Base-by-base conservation (phyloP, 2,797 vertebrate species). In the Crocidura indochinensis region DNA sequence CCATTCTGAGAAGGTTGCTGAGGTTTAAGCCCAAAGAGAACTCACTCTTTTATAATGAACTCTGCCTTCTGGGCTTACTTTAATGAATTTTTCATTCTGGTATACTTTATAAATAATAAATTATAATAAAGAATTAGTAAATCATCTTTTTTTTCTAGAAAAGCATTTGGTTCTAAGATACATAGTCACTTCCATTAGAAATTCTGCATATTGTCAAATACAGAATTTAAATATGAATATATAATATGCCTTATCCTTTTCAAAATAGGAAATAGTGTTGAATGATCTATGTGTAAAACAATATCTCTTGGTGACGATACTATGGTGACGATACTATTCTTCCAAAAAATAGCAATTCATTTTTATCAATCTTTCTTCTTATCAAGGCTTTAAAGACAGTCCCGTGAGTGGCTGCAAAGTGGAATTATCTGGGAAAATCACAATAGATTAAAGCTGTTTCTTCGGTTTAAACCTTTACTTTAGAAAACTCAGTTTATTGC, bases 261-360 rank as follows among this genome's bases (percentile, higher is more conserved):
- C 47, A 84, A 27, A 67, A 8, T 6, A 20, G 26, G 62, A 46
- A 56, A 82, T 67, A 53, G 3, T 20, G 83, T 78, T 68, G 56
- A 44, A 38, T 5, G 26, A 10, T 14, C 72, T 24, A 6, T n/a
- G 26, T 5, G 6, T 44, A 47, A 87, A 60, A 67, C 19, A 38
- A 68, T 68, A 2, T 67, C 6, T 19, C 19, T 72, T 53, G 62
- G 51, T 14, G 6, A 29, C 11, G 62, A 62, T 29, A 26, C n/a
- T 8, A 87, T 73, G 62, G 51, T 14, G 6, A 29, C 11, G 62
- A 62, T 29, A 26, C n/a, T 8, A 87, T 73, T 62, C 24, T 68
- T 87, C 44, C 83, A 78, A 74, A 31, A 90, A 15, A 53, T 22
- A 60, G 15, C 75, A 26, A 85, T 75, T 49, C 47, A 64, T 75